Conservation (phyloP, 2,113 vertebrate species). For the Forbesichthys agassizii region DNA sequence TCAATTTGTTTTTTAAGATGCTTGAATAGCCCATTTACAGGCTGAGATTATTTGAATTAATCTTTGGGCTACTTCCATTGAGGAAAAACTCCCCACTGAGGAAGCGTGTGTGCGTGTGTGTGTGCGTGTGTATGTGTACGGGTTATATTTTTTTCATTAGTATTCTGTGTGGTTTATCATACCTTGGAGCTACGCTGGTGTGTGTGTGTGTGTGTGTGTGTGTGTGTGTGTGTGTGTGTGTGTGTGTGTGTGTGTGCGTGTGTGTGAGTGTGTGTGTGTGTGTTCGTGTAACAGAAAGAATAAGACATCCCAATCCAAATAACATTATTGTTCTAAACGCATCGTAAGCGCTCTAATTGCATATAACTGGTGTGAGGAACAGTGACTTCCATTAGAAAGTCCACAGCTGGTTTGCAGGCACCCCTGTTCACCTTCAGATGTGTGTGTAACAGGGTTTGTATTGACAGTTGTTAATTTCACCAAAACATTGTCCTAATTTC, state of each 20-base stretch:
- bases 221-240: background rate
- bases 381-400: slow-evolving; percentile 10
- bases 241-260: too few relatives aligned
- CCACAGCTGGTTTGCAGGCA: background rate
- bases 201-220: background rate
- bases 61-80: slow-evolving; percentile 59
- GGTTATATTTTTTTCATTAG: background rate
- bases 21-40: slow-evolving; percentile 71
- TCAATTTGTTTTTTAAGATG: slow-evolving; percentile 72
- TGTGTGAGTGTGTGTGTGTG: background rate
- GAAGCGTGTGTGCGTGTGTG: background rate
- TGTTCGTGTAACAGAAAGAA: background rate
- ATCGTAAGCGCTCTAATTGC: slow-evolving; percentile 7
- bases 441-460: too few relatives aligned
- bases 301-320: too few relatives aligned
- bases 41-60: slow-evolving; percentile 71
- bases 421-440: background rate
- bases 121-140: slow-evolving; percentile 4
- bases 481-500: too few relatives aligned
- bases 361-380: background rate
- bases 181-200: background rate
- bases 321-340: too few relatives aligned
- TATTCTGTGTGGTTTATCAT: too few relatives aligned
- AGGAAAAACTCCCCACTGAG: slow-evolving; percentile 34
- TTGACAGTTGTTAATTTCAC: too few relatives aligned